These are phyloP conservation scores for Crocuta crocuta DNA, from an alignment of 2,113 vertebrate species.

Conservation along the genomic window DNA sequence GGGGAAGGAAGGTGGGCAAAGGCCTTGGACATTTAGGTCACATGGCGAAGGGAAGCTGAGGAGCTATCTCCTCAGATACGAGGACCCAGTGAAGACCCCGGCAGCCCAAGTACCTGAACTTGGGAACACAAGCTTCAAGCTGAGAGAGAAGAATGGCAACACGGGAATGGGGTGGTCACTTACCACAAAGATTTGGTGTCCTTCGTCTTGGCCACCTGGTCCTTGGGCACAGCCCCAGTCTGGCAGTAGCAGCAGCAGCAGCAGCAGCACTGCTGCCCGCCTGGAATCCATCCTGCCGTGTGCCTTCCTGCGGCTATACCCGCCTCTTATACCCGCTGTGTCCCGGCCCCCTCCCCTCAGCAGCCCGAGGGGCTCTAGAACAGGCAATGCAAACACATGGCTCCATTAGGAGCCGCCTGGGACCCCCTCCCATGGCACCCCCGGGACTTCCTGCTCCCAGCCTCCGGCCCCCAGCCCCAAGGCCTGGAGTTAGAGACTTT, in stretches of 20 bases:
- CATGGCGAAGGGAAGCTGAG: background rate
- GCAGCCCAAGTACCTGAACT: background rate
- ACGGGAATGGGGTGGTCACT: background rate
- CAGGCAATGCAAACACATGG: conserved; percentile 58
- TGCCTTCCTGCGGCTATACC: background rate
- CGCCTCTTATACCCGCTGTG: conserved; percentile 73
- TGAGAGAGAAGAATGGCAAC: background rate
- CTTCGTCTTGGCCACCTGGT: fast-evolving
- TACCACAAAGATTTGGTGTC: background rate
- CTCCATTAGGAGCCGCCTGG: conserved; percentile 70
- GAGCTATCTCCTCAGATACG: background rate
- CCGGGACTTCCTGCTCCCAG: conserved; percentile 56
- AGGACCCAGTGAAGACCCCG: background rate
- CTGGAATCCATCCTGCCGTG: conserved; percentile 66
- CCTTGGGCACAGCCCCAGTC: background rate
- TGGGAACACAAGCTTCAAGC: background rate
- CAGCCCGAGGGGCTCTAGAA: conserved; percentile 52
- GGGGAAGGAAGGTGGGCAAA: background rate
- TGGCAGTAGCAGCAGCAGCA: conserved; percentile 52
- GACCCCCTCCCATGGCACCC: conserved; percentile 45
- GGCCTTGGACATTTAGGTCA: background rate
- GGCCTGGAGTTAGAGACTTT: conserved; percentile 73
- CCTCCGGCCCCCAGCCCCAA: conserved; percentile 51
- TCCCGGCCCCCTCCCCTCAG: background rate
- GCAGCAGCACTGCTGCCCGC: background rate